phyloP scores from a whole-genome alignment of 2,888 invertebrate species.

The Stenurella melanura region DNA sequence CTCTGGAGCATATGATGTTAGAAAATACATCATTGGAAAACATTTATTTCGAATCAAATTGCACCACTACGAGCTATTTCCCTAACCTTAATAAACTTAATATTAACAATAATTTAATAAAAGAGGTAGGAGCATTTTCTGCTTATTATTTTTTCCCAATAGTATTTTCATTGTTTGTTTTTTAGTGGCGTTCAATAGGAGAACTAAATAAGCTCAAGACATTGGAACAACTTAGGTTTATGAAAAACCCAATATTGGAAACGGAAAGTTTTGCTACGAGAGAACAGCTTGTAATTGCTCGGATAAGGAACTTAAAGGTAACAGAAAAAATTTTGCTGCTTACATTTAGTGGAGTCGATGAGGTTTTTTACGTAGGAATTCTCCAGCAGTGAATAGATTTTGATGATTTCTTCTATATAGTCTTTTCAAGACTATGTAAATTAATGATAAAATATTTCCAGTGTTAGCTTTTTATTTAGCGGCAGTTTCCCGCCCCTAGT shows the following conservation, averaged over 20 bases:
- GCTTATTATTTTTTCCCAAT: not conserved
- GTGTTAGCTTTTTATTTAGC: too few species aligned
- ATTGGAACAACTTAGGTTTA: conserved; percentile 82
- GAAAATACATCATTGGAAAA: conserved; percentile 78
- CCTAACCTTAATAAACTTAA: conserved; percentile 81
- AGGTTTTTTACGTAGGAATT: too few species aligned
- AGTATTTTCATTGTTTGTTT: conserved; percentile 59
- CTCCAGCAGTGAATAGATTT: too few species aligned
- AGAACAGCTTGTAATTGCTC: conserved; percentile 88
- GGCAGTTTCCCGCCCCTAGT: too few species aligned
- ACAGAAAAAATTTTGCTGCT: conserved; percentile 9
- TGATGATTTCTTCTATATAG: too few species aligned
- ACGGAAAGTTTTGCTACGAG: conserved; percentile 82
- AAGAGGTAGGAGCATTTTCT: conserved; percentile 78
- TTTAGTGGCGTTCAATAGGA: conserved; percentile 87
- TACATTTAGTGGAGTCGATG: too few species aligned
- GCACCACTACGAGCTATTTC: conserved; percentile 79
- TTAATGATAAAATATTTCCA: too few species aligned
- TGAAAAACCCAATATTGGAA: conserved; percentile 82
- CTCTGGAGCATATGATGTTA: conserved; percentile 77
- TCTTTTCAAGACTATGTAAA: too few species aligned
- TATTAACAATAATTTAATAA: conserved; percentile 85
- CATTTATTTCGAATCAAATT: conserved; percentile 76
- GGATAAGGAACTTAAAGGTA: conserved; percentile 83
- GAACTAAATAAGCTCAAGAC: conserved; percentile 86